These are phyloP conservation scores for Schrankia costaestrigalis DNA, from an alignment of 2,888 invertebrate genomes.

Conservation along the genomic window DNA sequence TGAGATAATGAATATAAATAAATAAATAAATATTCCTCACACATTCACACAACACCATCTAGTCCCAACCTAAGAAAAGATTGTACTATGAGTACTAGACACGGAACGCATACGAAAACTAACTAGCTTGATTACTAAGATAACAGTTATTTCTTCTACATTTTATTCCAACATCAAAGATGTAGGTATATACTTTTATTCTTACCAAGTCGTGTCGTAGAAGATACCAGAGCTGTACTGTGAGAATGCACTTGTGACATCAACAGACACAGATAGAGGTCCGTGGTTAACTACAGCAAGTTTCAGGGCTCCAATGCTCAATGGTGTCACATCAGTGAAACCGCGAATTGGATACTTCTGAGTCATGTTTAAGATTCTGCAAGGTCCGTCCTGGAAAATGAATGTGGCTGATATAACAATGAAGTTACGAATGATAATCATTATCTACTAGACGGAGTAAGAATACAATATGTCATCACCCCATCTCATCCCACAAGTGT, in stretches of 20 bases:
- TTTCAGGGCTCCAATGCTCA: slow-evolving; percentile 85
- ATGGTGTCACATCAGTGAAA: slow-evolving; percentile 91
- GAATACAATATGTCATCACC: neutral
- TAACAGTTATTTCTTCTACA: no score
- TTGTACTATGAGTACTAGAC: no score
- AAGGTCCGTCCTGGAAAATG: slow-evolving; percentile 86
- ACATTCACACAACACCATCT: no score
- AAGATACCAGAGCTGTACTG: slow-evolving; percentile 53
- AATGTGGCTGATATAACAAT: neutral
- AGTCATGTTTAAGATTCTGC: slow-evolving; percentile 85
- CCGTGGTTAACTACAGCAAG: slow-evolving; percentile 91
- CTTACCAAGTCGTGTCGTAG: slow-evolving; percentile 56
- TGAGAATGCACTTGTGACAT: slow-evolving; percentile 82
- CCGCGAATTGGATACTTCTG: slow-evolving; percentile 85
- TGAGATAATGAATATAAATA: no score
- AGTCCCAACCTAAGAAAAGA: no score
- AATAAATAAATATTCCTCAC: no score
- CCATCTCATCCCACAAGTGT: no score
- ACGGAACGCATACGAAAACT: no score
- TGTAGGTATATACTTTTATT: neutral
- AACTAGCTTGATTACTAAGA: no score
- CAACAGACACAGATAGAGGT: slow-evolving; percentile 91
- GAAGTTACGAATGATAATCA: neutral
- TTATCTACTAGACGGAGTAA: no score
- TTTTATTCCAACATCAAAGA: no score